These are phyloP conservation scores for Cosmorhoe ocellata DNA, from an alignment of 2,888 invertebrate species.

Conservation along the genomic window DNA sequence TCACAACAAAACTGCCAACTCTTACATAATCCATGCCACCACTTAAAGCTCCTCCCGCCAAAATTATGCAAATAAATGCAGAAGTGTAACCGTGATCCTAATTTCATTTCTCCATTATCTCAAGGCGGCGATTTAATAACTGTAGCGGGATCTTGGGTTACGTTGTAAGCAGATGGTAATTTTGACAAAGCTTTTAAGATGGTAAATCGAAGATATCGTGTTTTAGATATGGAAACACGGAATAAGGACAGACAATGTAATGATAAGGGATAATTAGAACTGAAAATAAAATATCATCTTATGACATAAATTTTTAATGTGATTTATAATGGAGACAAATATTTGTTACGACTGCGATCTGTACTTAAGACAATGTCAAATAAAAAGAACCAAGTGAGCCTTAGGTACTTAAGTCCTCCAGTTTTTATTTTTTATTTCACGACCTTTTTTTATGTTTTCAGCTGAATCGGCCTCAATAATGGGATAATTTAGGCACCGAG, in stretches of 20 bases:
- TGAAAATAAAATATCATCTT: too few species aligned
- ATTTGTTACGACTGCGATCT: too few species aligned
- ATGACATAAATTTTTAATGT: too few species aligned
- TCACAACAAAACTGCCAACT: neutral
- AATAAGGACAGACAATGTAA: neutral
- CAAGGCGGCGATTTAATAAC: conserved; percentile 48
- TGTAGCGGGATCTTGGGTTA: conserved; percentile 37
- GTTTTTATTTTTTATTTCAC: too few species aligned
- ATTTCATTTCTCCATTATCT: conserved; percentile 56
- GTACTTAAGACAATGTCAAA: too few species aligned
- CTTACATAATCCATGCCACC: conserved; percentile 9
- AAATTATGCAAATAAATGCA: conserved; percentile 48
- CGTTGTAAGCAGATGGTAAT: conserved; percentile 26
- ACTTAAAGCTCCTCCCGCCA: conserved; percentile 29
- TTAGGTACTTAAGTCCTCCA: too few species aligned
- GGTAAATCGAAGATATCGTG: conserved; percentile 21
- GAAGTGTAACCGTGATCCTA: conserved; percentile 51
- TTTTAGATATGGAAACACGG: conserved; percentile 1
- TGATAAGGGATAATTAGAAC: neutral
- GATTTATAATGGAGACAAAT: too few species aligned
- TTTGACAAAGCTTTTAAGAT: conserved; percentile 23
- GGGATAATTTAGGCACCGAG: too few species aligned
- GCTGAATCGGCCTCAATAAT: too few species aligned
- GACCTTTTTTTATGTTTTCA: too few species aligned
- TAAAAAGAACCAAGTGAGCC: too few species aligned